Evolutionary conservation across 2,797 vertebrate genomes (phyloP), one percentile per base, ranked within the genome.

Genomic region (Sebastes variabilis): DNA sequence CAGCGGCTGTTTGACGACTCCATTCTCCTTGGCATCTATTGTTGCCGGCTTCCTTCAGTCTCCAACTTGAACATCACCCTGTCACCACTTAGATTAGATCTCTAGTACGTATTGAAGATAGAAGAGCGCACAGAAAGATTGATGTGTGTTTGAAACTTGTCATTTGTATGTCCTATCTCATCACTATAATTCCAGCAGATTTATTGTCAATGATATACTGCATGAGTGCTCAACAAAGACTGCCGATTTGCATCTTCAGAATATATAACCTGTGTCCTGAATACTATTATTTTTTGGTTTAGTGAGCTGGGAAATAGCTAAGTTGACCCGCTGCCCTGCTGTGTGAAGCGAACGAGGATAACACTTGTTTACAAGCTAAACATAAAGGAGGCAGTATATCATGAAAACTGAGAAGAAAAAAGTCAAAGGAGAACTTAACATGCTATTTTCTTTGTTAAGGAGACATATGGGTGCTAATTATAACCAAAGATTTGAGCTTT

Each of bases 381-480:
- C 27, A 85, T 75, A 90, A 88, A 73, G 25, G 49, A 75, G 66
- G 81, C 49, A 83, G 81, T 90, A 86, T 82, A 82, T 91, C 80
- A 85, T 74, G 25, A 22, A 59, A 85, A 72, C 13, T 46, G 60
- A 66, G 58, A 67, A 61, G 22, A 72, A 80, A 79, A n/a, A 42
- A 78, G 72, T 87, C 49, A 90, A 56, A 74, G 66, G 75, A 25
- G 64, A 80, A 62, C 46, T 75, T 85, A 82, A 86, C 81, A 25
- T 77, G 78, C 64, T 66, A 70, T 89, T 82, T 88, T 81, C 80
- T 83, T 88, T 88, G 79, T 90, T 77, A 72, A 65, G 42, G 54
- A 67, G 77, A 72, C 91, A 94, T 90, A 91, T 94, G 93, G 87
- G n/a, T 18, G 71, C 84, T 89, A 88, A 89, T 93, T 93, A 81